Conservation (phyloP, 2,888 invertebrate species). For the Lasioglossum vierecki region DNA sequence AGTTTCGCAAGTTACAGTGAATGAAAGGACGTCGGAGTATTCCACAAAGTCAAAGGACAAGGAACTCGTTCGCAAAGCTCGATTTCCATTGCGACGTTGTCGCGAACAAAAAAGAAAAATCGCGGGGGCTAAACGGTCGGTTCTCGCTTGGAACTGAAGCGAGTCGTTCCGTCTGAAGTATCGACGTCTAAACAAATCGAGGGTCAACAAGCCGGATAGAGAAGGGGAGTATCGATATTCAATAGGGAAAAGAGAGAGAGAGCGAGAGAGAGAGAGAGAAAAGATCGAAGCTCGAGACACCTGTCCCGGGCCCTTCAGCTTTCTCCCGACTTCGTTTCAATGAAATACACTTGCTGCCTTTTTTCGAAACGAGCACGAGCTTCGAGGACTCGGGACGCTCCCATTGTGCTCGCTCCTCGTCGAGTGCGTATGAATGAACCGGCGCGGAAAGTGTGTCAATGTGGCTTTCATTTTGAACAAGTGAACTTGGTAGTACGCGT, state of each 20-base stretch:
- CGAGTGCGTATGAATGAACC: slow-evolving; percentile 12
- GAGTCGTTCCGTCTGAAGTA: neutral
- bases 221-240: neutral
- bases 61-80: neutral
- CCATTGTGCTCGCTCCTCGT: neutral
- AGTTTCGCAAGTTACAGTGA: neutral
- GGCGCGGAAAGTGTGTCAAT: slow-evolving; percentile 22
- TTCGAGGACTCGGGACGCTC: slow-evolving; percentile 2
- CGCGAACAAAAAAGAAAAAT: neutral
- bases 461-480: slow-evolving; percentile 21
- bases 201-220: slow-evolving; percentile 1
- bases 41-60: neutral
- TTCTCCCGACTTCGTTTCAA: slow-evolving; percentile 5
- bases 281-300: slow-evolving; percentile 5
- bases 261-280: no score
- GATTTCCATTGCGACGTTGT: neutral
- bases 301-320: neutral
- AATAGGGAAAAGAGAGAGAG: neutral
- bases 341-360: neutral
- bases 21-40: neutral
- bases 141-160: neutral
- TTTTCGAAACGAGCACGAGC: neutral
- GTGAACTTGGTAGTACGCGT: slow-evolving; percentile 33
- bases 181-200: slow-evolving; percentile 15
- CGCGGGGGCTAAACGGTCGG: neutral